Evolutionary conservation across 2,888 invertebrate genomes (phyloP).

Genomic region (Drosophila mimica): DNA sequence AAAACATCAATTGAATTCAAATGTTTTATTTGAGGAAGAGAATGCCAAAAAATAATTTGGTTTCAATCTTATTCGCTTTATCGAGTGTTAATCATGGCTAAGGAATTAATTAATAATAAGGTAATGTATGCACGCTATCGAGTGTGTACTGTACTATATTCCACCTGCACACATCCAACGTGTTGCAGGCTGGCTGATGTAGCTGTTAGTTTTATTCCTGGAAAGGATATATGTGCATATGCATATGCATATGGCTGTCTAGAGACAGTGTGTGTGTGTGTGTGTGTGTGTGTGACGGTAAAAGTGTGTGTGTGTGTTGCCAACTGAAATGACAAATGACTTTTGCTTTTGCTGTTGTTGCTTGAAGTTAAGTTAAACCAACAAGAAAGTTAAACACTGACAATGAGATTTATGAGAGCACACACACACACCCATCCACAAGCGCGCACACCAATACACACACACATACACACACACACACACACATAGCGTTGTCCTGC

Average conservation of each 20-base stretch:
- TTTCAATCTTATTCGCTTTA: not conserved
- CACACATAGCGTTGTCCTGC: constrained; percentile 45
- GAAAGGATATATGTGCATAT: constrained; percentile 32
- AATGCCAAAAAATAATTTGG: not conserved
- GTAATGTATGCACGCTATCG: not conserved
- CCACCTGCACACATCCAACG: not conserved
- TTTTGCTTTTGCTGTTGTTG: constrained; percentile 65
- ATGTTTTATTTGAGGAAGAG: not conserved
- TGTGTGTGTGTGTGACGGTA: constrained; percentile 16
- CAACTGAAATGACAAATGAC: constrained; percentile 79
- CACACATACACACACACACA: constrained; percentile 12
- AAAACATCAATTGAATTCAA: not conserved
- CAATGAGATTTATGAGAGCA: constrained; percentile 76
- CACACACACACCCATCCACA: constrained; percentile 29
- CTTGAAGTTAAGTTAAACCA: constrained; percentile 78
- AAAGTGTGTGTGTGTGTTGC: constrained; percentile 55
- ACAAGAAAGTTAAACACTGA: constrained; percentile 81
- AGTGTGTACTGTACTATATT: constrained; percentile 8
- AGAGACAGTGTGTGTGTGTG: constrained; percentile 6
- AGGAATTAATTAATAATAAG: not conserved
- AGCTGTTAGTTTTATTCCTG: constrained; percentile 25
- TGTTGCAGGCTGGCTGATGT: constrained; percentile 20
- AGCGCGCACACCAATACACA: constrained; percentile 21
- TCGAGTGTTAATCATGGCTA: not conserved
- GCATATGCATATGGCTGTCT: constrained; percentile 36